Percentiles rank a stretch among this genome's conserved stretches.
phyloP scores from a whole-genome alignment of 2,797 vertebrate genomes.

The Columba guinea region DNA sequence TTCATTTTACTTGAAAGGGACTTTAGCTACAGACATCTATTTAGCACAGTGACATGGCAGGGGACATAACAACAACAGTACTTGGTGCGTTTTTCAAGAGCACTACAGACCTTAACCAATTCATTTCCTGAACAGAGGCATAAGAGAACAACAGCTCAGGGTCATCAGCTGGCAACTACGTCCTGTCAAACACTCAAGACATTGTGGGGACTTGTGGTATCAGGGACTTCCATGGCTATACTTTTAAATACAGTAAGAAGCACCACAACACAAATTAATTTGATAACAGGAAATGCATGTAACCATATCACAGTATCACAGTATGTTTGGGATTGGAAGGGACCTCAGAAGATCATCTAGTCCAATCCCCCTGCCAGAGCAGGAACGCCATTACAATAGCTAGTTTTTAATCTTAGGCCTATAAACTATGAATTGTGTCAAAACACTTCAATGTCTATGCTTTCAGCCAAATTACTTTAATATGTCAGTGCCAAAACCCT shows the following conservation, averaged over 20 bases:
- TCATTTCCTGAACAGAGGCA: not conserved
- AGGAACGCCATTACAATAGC: not conserved
- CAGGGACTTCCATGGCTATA: not conserved
- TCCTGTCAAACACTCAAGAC: not conserved
- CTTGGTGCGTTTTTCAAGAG: not conserved
- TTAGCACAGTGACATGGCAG: not conserved
- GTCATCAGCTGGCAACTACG: not conserved
- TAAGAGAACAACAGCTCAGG: not conserved
- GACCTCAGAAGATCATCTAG: no score
- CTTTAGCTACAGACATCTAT: not conserved
- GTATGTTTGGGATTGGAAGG: no score
- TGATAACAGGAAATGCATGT: not conserved
- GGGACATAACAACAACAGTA: not conserved
- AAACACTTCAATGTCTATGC: not conserved
- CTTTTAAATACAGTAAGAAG: not conserved
- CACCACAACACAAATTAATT: not conserved
- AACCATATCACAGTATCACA: not conserved
- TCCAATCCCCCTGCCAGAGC: no score
- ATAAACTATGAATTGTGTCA: not conserved
- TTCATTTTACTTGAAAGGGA: not conserved
- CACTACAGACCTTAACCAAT: not conserved
- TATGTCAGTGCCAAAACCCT: not conserved
- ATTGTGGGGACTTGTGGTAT: fast-evolving
- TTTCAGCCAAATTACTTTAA: not conserved
- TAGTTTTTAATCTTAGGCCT: not conserved